A percentile compares a stretch with the other conserved stretches of the same genome.
These are phyloP conservation scores for Beris morrisii DNA, from an alignment of 2,888 invertebrate species.

Conservation along the genomic window DNA sequence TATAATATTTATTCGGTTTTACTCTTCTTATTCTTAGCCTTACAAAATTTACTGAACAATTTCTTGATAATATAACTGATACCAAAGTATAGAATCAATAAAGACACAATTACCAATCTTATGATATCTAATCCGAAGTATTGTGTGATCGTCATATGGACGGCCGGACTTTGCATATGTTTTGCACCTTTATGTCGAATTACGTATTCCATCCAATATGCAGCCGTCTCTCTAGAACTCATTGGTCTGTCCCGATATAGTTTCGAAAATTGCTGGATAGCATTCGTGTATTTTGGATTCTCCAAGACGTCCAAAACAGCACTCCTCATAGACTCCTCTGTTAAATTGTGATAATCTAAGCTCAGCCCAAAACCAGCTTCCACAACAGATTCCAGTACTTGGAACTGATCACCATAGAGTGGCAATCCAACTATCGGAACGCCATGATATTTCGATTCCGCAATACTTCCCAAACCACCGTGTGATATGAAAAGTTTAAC, in stretches of 20 bases:
- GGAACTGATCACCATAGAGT: slow-evolving; percentile 46
- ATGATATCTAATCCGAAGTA: slow-evolving; percentile 57
- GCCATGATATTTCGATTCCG: slow-evolving; percentile 64
- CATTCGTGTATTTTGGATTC: slow-evolving; percentile 42
- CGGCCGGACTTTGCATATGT: slow-evolving; percentile 58
- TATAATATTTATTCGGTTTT: no score
- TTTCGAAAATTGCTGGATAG: slow-evolving; percentile 53
- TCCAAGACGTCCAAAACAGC: slow-evolving; percentile 43
- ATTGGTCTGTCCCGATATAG: slow-evolving; percentile 61
- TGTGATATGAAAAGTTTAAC: slow-evolving; percentile 66
- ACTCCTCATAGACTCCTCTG: slow-evolving; percentile 36
- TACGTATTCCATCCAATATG: slow-evolving; percentile 63
- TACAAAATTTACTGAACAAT: no score
- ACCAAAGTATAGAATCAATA: slow-evolving; percentile 1
- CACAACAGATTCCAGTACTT: slow-evolving; percentile 42
- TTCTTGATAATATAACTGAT: no score
- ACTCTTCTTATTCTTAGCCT: no score
- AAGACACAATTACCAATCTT: background rate
- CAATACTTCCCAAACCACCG: slow-evolving; percentile 66
- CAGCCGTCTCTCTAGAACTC: slow-evolving; percentile 58
- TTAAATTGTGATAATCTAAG: slow-evolving; percentile 39
- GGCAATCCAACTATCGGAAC: slow-evolving; percentile 58
- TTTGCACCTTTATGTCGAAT: slow-evolving; percentile 59
- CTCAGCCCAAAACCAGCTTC: slow-evolving; percentile 43
- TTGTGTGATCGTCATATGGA: slow-evolving; percentile 55